These are phyloP conservation scores for Merodon equestris DNA, from an alignment of 2,888 invertebrate species.

Conservation along the genomic window DNA sequence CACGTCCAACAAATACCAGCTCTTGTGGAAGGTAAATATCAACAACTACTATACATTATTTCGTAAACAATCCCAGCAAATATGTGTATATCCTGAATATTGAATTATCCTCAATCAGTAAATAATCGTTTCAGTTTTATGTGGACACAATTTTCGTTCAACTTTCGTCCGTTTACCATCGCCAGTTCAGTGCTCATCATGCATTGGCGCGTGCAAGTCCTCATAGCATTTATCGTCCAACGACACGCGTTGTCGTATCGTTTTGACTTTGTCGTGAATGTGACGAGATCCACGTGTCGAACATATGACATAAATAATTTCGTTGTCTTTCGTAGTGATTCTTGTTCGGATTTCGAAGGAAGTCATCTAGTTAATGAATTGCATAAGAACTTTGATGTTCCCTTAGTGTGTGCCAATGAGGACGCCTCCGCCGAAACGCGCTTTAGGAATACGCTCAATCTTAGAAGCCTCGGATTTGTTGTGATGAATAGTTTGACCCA, in stretches of 20 bases:
- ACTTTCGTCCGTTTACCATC: background rate
- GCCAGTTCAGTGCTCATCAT: conserved; percentile 15
- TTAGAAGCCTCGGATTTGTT: conserved; percentile 66
- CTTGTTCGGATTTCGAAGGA: conserved; percentile 7
- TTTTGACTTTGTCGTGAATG: conserved; percentile 46
- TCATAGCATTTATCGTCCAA: background rate
- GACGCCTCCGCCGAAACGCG: conserved; percentile 40
- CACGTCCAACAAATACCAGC: too few relatives aligned
- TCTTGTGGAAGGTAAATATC: conserved; percentile 7
- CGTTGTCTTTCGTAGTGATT: conserved; percentile 37
- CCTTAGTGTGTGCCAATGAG: conserved; percentile 39
- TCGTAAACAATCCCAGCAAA: too few relatives aligned
- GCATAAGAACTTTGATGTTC: conserved; percentile 24
- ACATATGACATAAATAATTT: conserved; percentile 26
- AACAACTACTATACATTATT: background rate
- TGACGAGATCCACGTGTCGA: conserved; percentile 16
- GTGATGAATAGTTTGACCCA: conserved; percentile 62
- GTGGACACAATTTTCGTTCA: background rate
- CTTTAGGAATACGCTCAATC: conserved; percentile 48
- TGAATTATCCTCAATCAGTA: conserved; percentile 15
- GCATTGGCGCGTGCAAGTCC: conserved; percentile 5
- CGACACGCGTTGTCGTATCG: conserved; percentile 14
- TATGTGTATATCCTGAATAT: background rate
- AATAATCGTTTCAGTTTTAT: conserved; percentile 4
- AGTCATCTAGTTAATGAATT: conserved; percentile 19